Conservation (phyloP, 2,113 vertebrate species). For the Elephas maximus region DNA sequence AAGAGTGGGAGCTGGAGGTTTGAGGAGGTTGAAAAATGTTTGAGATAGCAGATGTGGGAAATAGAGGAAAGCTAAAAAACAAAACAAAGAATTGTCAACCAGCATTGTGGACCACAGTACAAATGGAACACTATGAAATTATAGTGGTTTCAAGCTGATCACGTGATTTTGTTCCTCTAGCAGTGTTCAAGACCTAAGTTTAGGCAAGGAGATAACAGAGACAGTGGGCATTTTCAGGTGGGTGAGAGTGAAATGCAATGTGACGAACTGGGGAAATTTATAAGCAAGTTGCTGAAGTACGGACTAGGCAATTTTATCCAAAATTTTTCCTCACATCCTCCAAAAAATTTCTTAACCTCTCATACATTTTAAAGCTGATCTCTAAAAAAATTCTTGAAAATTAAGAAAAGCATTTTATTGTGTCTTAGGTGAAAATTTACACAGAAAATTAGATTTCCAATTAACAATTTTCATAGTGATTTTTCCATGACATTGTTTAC, state of each 20-base stretch:
- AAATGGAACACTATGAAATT: background rate
- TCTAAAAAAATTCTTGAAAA: too few relatives aligned
- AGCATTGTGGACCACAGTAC: background rate
- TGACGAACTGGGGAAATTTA: background rate
- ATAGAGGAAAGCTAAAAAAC: background rate
- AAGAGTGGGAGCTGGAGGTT: background rate
- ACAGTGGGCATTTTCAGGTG: background rate
- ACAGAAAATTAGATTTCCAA: too few relatives aligned
- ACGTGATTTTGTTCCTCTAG: background rate
- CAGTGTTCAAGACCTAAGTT: background rate
- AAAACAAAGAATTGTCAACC: background rate
- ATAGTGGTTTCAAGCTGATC: background rate
- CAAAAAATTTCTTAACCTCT: constrained; percentile 60
- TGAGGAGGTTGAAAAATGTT: constrained; percentile 14
- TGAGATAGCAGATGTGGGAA: background rate
- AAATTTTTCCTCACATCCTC: background rate
- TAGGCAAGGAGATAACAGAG: background rate
- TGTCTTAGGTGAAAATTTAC: too few relatives aligned
- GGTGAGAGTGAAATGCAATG: background rate
- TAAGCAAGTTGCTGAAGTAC: background rate
- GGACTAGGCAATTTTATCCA: background rate
- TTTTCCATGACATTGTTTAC: too few relatives aligned
- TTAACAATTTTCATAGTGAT: too few relatives aligned
- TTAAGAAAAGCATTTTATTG: too few relatives aligned
- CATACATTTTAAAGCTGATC: constrained; percentile 28